Base-by-base conservation (phyloP, 2,797 vertebrate genomes). In the Crypturellus tataupa region DNA sequence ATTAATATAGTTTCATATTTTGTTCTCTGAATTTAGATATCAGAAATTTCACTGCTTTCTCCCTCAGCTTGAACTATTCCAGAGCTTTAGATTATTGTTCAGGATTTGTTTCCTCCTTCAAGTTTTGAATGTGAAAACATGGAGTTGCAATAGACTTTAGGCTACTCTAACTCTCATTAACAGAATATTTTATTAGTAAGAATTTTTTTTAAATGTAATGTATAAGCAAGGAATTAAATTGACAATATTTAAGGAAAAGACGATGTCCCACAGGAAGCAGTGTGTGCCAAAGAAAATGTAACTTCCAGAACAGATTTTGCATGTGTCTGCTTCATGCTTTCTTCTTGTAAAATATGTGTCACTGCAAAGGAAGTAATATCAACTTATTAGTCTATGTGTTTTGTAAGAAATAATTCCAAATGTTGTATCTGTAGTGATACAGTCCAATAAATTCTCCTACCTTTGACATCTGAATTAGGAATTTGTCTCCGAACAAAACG, bases 401-500 rank as follows among this genome's bases (percentile, higher is more conserved):
- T 89, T 59, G 63, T 72, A 88, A 80, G 62, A 40, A 83, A 13
- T 80, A 58, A 65, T 88, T 89, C 78, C 65, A 88, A 73, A 69
- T 59, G 80, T 10, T 90, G 4, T 83, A 79, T 24, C 31, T 80
- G 72, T 25, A 82, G 31, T 56, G 49, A n/a, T 84, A 75, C 39
- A 86, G 20, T 53, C 53, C 35, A 51, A 17, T 64, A 77, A 67
- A 76, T 80, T 90, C 11, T 83, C 62, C 33, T 29, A 24, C 47
- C 81, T 72, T 83, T 85, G 80, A 82, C 9, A 12, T 85, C 65
- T 83, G 55, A 67, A 77, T 58, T 68, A 92, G 63, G 77, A 93
- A 90, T 85, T 89, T 70, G 88, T 90, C 69, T 96, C 79, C 84
- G 83, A 93, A 73, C 59, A 85, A 91, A 89, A 42, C 39, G 83